Conservation (phyloP, 2,797 vertebrate genomes). For the Urocyon cinereoargenteus region DNA sequence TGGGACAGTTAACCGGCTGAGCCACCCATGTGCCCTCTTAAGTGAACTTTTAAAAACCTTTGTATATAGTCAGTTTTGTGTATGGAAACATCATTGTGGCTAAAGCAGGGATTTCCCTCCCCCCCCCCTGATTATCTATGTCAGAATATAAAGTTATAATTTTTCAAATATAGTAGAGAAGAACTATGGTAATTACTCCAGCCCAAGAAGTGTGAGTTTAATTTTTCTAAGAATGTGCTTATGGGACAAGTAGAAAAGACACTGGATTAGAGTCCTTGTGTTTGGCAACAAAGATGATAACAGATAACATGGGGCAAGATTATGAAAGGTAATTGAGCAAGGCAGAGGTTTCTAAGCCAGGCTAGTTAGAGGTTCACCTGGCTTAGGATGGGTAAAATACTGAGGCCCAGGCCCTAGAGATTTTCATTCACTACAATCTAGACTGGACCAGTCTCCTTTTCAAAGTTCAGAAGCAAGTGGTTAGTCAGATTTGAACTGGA, state of each 20-base stretch:
- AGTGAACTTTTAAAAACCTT: background rate
- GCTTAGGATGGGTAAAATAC: background rate
- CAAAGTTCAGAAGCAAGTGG: background rate
- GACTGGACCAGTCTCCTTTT: background rate
- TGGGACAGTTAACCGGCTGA: background rate
- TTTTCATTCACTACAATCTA: background rate
- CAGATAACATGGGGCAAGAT: background rate
- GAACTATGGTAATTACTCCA: background rate
- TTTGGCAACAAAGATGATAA: background rate
- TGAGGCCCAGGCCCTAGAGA: background rate
- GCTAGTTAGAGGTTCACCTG: background rate
- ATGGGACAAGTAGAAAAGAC: background rate
- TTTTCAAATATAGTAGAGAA: background rate
- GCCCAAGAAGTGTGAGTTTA: background rate
- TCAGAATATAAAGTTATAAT: background rate
- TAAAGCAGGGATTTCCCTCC: background rate
- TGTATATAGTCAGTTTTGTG: background rate
- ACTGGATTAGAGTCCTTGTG: background rate
- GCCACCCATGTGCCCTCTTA: background rate
- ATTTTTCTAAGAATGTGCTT: conserved; percentile 15
- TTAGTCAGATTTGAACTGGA: background rate
- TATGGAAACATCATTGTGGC: background rate
- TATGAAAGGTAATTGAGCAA: background rate
- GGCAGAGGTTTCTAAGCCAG: background rate
- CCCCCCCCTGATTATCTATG: background rate